Conservation (phyloP, 1,140 invertebrate genomes). For the Danaus melanippus region DNA sequence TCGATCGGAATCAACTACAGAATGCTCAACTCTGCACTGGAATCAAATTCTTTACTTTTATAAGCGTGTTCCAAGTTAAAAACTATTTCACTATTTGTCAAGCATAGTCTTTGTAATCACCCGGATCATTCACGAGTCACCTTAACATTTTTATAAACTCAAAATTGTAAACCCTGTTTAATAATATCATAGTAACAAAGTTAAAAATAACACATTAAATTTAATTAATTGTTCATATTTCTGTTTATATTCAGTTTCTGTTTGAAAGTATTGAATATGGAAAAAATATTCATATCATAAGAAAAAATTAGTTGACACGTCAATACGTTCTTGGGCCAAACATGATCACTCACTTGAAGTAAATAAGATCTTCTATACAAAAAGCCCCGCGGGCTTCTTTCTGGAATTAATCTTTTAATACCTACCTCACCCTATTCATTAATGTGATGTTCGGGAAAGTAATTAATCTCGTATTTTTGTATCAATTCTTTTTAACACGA, state of each 20-base stretch:
- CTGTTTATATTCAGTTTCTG: not conserved
- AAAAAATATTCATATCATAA: no score
- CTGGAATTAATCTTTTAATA: conserved; percentile 65
- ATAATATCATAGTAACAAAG: no score
- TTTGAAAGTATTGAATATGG: not conserved
- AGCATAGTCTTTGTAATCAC: no score
- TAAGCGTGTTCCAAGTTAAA: conserved; percentile 11
- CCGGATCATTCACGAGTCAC: no score
- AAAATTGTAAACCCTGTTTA: no score
- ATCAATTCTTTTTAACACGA: conserved; percentile 3
- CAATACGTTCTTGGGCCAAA: conserved; percentile 15
- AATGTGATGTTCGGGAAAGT: conserved; percentile 42
- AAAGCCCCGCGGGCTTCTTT: conserved; percentile 54
- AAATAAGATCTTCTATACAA: conserved; percentile 66
- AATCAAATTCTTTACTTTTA: conserved; percentile 36
- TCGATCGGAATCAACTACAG: conserved; percentile 49
- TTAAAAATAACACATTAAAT: no score
- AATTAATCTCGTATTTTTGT: conserved; percentile 42
- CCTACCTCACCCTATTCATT: conserved; percentile 50
- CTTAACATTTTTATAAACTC: no score
- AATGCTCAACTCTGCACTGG: conserved; percentile 33
- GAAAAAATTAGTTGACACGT: no score
- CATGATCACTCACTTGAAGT: conserved; percentile 47
- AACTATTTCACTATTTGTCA: not conserved
- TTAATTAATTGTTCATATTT: no score